Evolutionary conservation across 2,888 invertebrate genomes (phyloP), one percentile per base, ranked within the genome.

Genomic region (Nemoura dubitans): DNA sequence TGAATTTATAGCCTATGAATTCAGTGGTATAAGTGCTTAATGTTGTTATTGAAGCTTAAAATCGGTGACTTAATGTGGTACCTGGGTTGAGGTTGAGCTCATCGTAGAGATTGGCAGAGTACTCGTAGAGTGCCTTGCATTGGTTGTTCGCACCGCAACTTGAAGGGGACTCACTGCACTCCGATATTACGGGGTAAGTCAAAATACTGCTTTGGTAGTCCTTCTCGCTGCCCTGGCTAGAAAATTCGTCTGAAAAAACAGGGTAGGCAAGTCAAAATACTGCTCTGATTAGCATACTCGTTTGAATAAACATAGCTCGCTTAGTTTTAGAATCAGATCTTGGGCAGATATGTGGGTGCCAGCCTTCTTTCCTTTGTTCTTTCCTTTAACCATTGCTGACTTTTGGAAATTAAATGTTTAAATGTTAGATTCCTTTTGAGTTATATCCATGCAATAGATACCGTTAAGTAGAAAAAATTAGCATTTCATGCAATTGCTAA

Each of bases 81-180:
- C 95, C 96, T 91, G 95, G 94, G 89, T 93, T 92, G 88, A 96
- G 92, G 87, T 94, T 95, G 80, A 98, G 94, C 91, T 98, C 98
- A 92, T 98, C 98, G 89, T 96, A 95, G 87, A 97, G 93, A 90
- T 96, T 96, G 85, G 98, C 97, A 89, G 96, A 94, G 91, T 98
- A 98, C 85, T 96, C 95, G 92, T 98, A 98, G 29, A 98, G 92
- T 0, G 97, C 98, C 89, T 95, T 95, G 91, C 98, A 98, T 90
- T 95, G 94, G 16, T 96, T 95, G 76, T 96, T 90, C 86, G 91
- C 91, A 88, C 88, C 85, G 43, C 88, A 87, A 14, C 59, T 59
- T 42, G 88, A 88, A 86, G 86, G 86, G 25, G 87, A 87, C 77
- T 89, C 87, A 21, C 86, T 86, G 76, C 86, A 86, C 28, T 88